Evolutionary conservation across 2,888 invertebrate genomes (phyloP).

Genomic region (Allolobophora icterica): DNA sequence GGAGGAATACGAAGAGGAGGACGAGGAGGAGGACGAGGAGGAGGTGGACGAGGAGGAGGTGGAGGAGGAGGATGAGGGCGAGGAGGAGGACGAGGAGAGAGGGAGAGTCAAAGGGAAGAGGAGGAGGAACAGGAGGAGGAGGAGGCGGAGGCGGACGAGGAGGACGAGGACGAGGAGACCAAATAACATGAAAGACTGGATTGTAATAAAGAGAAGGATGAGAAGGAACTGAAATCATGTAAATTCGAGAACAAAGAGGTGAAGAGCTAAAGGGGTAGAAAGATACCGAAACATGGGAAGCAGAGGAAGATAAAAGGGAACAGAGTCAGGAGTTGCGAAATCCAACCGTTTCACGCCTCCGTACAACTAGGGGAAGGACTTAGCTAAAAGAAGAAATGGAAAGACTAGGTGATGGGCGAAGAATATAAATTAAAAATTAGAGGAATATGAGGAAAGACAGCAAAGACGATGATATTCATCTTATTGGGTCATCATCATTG

Average conservation of each 20-base stretch:
- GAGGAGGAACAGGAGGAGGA: too few relatives aligned
- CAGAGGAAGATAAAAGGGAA: neutral
- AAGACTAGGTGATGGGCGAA: too few relatives aligned
- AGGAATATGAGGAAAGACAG: too few relatives aligned
- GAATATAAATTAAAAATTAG: too few relatives aligned
- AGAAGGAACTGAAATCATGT: neutral
- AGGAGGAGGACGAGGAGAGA: too few relatives aligned
- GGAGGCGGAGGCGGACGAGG: too few relatives aligned
- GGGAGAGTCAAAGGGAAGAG: too few relatives aligned
- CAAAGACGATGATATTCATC: too few relatives aligned
- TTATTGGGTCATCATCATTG: neutral
- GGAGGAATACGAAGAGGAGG: neutral
- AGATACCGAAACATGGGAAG: neutral
- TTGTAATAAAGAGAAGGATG: neutral
- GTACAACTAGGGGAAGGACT: neutral
- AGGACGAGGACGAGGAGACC: too few relatives aligned
- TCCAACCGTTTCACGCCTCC: neutral
- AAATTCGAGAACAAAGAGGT: neutral
- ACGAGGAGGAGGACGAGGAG: neutral
- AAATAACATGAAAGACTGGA: neutral
- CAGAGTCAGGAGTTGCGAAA: neutral
- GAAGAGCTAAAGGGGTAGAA: neutral
- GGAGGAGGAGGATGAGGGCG: too few relatives aligned
- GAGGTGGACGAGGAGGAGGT: too few relatives aligned
- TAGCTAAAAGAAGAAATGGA: too few relatives aligned